Percentiles rank a stretch among this genome's conserved stretches.
Evolutionary conservation across 2,888 invertebrate species (phyloP).

Genomic region (Crepidodera aurea): DNA sequence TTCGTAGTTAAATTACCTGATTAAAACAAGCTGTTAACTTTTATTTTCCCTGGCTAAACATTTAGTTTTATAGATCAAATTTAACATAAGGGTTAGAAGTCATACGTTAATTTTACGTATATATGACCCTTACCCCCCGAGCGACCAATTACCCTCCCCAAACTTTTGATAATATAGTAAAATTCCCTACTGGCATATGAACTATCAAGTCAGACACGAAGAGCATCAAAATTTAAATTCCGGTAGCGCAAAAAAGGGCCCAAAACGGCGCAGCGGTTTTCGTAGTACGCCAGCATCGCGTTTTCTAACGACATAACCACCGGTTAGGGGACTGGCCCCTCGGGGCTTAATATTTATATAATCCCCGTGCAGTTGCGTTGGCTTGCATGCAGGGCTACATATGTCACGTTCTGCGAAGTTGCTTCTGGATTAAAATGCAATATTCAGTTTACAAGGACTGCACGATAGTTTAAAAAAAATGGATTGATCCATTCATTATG

Average conservation of each 20-base stretch:
- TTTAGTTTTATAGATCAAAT: too few species aligned
- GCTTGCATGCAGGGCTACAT: conserved; percentile 39
- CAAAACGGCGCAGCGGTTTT: conserved; percentile 15
- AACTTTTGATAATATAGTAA: not conserved
- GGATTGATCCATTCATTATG: not conserved
- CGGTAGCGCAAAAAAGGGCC: conserved; percentile 20
- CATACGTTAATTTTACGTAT: too few species aligned
- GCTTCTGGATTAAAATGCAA: conserved; percentile 36
- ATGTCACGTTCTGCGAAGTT: conserved; percentile 40
- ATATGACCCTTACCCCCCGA: not conserved
- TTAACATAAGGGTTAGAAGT: too few species aligned
- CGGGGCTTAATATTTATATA: conserved; percentile 46
- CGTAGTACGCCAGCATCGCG: conserved; percentile 8
- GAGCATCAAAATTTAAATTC: conserved; percentile 28
- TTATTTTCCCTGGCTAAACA: too few species aligned
- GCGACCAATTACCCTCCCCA: not conserved
- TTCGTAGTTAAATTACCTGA: too few species aligned
- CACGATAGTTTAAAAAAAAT: conserved; percentile 1
- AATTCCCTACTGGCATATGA: conserved; percentile 5
- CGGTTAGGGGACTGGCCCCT: conserved; percentile 29
- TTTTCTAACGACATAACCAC: conserved; percentile 31
- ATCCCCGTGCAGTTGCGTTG: conserved; percentile 43
- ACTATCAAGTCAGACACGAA: conserved; percentile 8
- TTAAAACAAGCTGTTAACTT: too few species aligned
- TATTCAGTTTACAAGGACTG: conserved; percentile 1